A percentile compares a stretch with the other conserved stretches of the same genome.
These are phyloP conservation scores for Drosophila busckii DNA, from an alignment of 1,140 invertebrate species.

Conservation along the genomic window DNA sequence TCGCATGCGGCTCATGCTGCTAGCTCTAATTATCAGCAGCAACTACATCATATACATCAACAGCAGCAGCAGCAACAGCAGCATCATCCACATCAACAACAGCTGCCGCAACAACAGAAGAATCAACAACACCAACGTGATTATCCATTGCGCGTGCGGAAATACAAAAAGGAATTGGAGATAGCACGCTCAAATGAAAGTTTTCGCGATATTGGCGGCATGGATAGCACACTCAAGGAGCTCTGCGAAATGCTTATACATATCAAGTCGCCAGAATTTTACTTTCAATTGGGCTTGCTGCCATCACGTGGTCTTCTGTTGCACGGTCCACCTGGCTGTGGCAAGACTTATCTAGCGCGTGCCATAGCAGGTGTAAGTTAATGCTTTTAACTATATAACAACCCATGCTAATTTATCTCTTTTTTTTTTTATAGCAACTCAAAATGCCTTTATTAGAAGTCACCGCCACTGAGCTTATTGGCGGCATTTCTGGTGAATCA, in stretches of 20 bases:
- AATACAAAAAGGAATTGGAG: slow-evolving; percentile 76
- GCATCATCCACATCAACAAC: slow-evolving; percentile 8
- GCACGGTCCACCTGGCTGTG: slow-evolving; percentile 57
- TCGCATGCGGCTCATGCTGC: slow-evolving; percentile 8
- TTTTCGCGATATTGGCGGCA: slow-evolving; percentile 87
- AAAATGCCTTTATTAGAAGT: slow-evolving; percentile 90
- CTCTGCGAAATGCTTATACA: slow-evolving; percentile 90
- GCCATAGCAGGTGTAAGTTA: slow-evolving; percentile 92
- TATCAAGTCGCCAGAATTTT: slow-evolving; percentile 91
- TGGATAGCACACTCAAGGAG: slow-evolving; percentile 86
- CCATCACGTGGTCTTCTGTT: slow-evolving; percentile 89
- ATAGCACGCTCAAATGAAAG: slow-evolving; percentile 69
- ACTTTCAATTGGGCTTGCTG: slow-evolving; percentile 86
- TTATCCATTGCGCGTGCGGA: slow-evolving; percentile 20
- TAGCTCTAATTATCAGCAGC: slow-evolving; percentile 9
- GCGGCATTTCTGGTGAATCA: slow-evolving; percentile 97
- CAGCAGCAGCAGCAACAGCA: slow-evolving; percentile 5
- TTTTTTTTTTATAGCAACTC: slow-evolving; percentile 80
- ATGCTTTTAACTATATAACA: not conserved
- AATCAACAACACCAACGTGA: not conserved
- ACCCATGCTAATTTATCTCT: not conserved
- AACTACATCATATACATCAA: slow-evolving; percentile 12
- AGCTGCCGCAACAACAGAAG: not conserved
- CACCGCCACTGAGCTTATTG: slow-evolving; percentile 93
- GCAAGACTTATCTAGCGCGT: slow-evolving; percentile 86